These are phyloP conservation scores for Paguma larvata DNA, from an alignment of 2,797 vertebrate genomes.

Conservation along the genomic window DNA sequence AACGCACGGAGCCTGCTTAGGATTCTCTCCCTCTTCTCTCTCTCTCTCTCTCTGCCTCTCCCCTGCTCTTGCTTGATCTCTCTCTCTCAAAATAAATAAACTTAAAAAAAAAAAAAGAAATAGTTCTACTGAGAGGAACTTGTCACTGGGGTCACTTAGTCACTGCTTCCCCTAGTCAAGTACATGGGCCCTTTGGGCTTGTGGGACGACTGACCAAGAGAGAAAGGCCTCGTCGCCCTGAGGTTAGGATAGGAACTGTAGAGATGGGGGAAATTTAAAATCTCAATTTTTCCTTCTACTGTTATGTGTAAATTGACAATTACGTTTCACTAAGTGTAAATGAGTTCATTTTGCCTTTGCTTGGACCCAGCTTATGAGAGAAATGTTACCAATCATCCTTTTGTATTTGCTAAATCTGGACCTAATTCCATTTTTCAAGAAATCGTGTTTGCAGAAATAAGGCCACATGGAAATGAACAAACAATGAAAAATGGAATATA, in stretches of 20 bases:
- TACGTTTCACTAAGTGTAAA: slow-evolving; percentile 71
- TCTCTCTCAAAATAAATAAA: no score
- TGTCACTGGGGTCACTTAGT: not conserved
- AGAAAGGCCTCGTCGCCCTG: not conserved
- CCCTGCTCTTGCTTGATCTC: no score
- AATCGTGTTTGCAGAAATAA: slow-evolving; percentile 80
- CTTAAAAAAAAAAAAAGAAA: not conserved
- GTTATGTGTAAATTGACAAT: slow-evolving; percentile 70
- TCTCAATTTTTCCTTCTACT: slow-evolving; percentile 39
- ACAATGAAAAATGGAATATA: slow-evolving; percentile 82
- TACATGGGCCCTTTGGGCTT: not conserved
- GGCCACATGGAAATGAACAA: slow-evolving; percentile 84
- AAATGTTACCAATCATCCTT: slow-evolving; percentile 75
- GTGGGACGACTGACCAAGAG: not conserved
- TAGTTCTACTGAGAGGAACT: not conserved
- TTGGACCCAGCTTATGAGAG: slow-evolving; percentile 71
- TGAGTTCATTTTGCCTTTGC: slow-evolving; percentile 78
- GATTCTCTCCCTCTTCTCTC: no score
- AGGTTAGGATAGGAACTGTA: not conserved
- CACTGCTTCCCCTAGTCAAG: not conserved
- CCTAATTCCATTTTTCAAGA: slow-evolving; percentile 79
- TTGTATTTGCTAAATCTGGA: slow-evolving; percentile 83
- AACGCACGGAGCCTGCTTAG: no score
- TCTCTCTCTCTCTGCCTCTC: no score
- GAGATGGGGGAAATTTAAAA: slow-evolving; percentile 25